These are phyloP conservation scores for Drosophila neonasuta DNA, from an alignment of 2,888 invertebrate genomes.

Conservation along the genomic window DNA sequence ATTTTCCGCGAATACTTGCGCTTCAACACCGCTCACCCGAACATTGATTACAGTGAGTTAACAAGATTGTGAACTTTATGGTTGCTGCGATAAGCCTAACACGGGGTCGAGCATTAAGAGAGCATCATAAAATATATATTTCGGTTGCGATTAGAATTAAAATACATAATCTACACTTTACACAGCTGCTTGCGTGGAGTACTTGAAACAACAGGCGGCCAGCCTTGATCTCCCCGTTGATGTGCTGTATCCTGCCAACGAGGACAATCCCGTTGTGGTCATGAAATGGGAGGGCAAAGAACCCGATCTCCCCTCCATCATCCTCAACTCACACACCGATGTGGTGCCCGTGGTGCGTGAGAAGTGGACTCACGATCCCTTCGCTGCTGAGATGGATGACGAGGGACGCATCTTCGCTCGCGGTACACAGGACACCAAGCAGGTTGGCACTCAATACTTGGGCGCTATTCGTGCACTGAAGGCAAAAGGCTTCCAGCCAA, in stretches of 20 bases:
- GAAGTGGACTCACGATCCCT: slow-evolving; percentile 95
- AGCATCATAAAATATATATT: slow-evolving; percentile 81
- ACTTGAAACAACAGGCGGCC: slow-evolving; percentile 20
- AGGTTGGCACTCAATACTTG: slow-evolving; percentile 89
- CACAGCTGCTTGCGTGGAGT: slow-evolving; percentile 10
- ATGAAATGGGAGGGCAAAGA: slow-evolving; percentile 90
- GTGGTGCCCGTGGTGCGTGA: slow-evolving; percentile 94
- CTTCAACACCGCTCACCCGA: slow-evolving; percentile 94
- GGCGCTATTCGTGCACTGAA: slow-evolving; percentile 88
- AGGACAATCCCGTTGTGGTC: slow-evolving; percentile 89
- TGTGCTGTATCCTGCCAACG: slow-evolving; percentile 83
- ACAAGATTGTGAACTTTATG: neutral
- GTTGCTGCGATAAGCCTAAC: slow-evolving; percentile 9
- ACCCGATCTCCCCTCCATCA: slow-evolving; percentile 87
- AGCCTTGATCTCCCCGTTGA: slow-evolving; percentile 86
- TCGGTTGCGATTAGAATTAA: slow-evolving; percentile 81
- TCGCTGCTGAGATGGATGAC: slow-evolving; percentile 91
- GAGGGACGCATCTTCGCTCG: slow-evolving; percentile 90
- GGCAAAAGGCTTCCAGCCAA: slow-evolving; percentile 83
- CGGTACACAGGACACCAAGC: slow-evolving; percentile 92
- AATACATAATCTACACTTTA: neutral
- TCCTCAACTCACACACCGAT: slow-evolving; percentile 97
- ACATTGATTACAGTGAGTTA: slow-evolving; percentile 91
- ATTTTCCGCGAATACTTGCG: slow-evolving; percentile 92
- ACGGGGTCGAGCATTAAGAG: neutral